Percentiles rank a stretch among this genome's conserved stretches.
phyloP scores from a whole-genome alignment of 2,797 vertebrate genomes.

The Sparidentex hasta region DNA sequence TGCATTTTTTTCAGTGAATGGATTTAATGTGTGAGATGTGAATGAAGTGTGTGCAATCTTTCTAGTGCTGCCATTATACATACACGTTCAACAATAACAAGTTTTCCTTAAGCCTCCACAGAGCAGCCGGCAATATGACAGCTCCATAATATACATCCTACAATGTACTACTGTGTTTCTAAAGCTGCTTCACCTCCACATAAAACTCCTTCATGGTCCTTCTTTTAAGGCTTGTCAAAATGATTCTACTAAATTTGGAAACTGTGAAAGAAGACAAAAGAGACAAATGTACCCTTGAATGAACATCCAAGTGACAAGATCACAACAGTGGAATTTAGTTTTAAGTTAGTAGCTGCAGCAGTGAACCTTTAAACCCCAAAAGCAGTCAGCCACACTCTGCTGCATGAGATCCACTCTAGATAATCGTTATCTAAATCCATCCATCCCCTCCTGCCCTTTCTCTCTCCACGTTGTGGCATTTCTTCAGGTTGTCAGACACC shows the following conservation, averaged over 20 bases:
- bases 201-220: background rate
- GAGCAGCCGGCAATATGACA: background rate
- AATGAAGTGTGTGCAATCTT: background rate
- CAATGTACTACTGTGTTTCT: background rate
- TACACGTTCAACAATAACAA: background rate
- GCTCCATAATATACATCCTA: no score
- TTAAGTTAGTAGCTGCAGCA: background rate
- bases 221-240: background rate
- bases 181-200: background rate
- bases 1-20: background rate
- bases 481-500: constrained; percentile 22
- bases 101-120: background rate
- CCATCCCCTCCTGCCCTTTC: background rate
- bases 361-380: constrained; percentile 30
- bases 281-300: background rate
- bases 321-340: constrained; percentile 1
- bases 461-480: constrained; percentile 7
- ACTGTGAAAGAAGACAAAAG: background rate
- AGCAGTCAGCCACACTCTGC: constrained; percentile 5
- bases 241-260: background rate
- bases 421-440: constrained; percentile 30
- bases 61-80: background rate
- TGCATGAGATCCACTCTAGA: constrained; percentile 18
- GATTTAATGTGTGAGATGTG: background rate
- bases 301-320: constrained; percentile 1